Base-by-base conservation (phyloP, 2,113 vertebrate species). In the Pardalotus punctatus region DNA sequence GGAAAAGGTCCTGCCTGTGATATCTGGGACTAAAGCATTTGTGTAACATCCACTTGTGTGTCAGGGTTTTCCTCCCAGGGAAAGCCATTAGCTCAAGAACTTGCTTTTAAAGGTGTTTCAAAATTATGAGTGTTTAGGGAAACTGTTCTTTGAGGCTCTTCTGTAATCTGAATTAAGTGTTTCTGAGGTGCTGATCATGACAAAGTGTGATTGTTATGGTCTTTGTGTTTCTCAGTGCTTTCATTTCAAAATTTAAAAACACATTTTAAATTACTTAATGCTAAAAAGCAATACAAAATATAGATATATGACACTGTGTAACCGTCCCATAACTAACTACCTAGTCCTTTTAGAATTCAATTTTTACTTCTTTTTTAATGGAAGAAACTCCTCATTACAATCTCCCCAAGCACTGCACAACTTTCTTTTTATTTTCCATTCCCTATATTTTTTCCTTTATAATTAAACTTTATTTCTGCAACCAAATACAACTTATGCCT, bases 11-110 rank as follows among this genome's bases (percentile, higher is more conserved):
- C 40, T 76, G 43, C 28, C 21, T 64, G 29, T 16, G 20, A n/a
- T 31, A 45, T 38, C 35, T 78, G 35, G 43, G 33, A 33, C 66
- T 79, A 60, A 88, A 91, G 24, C 22, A 58, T 5, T 24, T 38
- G 9, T 58, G 21, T 20, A 31, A 50, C 3, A 29, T 5, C 31
- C 5, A 33, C 0, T 31, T 2, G 3, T 20, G 4, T 78, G 33
- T 38, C 13, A 84, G 15, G 18, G 3, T 81, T 82, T 85, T 82
- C 14, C 22, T 57, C 12, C 7, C 15, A 73, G 22, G 25, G 21
- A 81, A 95, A 89, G 8, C 28, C 16, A 53, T 25, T 25, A 69
- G 24, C 12, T 72, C 17, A 33, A 42, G 35, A 81, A 42, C 8
- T 25, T 20, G 2, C 11, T 51, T 79, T 72, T 17, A 29, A 78